Evolutionary conservation across 2,888 invertebrate species (phyloP).

Genomic region (Laspeyria flexula): DNA sequence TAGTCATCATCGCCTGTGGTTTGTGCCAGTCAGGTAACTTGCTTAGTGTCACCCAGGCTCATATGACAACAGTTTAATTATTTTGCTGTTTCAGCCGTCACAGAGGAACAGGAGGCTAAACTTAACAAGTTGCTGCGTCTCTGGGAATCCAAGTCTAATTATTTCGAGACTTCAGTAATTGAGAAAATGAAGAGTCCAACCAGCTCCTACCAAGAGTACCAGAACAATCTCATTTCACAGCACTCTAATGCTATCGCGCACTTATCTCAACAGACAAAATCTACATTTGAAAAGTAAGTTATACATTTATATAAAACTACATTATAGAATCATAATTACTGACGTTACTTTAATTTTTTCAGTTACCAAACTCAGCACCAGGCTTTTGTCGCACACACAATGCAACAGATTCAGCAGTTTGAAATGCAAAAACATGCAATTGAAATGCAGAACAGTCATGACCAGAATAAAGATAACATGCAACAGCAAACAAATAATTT

Average conservation of each 20-base stretch:
- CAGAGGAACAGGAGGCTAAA: conserved; percentile 95
- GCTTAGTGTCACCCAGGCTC: conserved; percentile 69
- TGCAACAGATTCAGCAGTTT: conserved; percentile 94
- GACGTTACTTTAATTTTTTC: conserved; percentile 38
- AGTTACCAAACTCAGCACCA: conserved; percentile 97
- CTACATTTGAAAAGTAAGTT: conserved; percentile 91
- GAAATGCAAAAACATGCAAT: conserved; percentile 91
- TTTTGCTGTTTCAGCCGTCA: conserved; percentile 88
- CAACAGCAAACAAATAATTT: conserved; percentile 61
- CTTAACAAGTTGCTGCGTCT: conserved; percentile 96
- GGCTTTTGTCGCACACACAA: conserved; percentile 96
- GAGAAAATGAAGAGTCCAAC: conserved; percentile 95
- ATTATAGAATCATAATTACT: conserved; percentile 2
- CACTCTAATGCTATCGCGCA: conserved; percentile 92
- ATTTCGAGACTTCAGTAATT: conserved; percentile 93
- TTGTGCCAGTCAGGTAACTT: conserved; percentile 79
- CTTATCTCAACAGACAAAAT: conserved; percentile 92
- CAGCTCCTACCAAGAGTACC: conserved; percentile 95
- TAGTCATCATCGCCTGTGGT: conserved; percentile 77
- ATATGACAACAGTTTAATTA: conserved; percentile 74
- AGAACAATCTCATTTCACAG: conserved; percentile 93
- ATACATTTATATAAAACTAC: conserved; percentile 17
- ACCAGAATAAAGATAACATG: conserved; percentile 63
- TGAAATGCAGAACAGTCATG: conserved; percentile 81
- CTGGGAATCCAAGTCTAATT: conserved; percentile 98